Percentiles rank a stretch among this genome's conserved stretches.
Conservation (phyloP, 2,113 vertebrate genomes). For the human (Homo sapiens) region GRCh38 chr4:37625501-37626000, state of each 20-base stretch:
- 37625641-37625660: background rate
- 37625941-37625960: too few relatives aligned
- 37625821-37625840: background rate
- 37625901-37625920: too few relatives aligned
- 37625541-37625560: background rate
- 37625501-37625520: background rate
- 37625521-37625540: background rate
- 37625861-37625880: background rate
- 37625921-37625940: too few relatives aligned
- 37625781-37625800: background rate
- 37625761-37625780: background rate
- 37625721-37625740: background rate
- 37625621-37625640: slow-evolving; percentile 7
- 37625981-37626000: too few relatives aligned
- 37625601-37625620: background rate
- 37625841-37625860: background rate
- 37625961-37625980: too few relatives aligned
- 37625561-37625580: background rate
- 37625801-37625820: background rate
- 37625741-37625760: background rate
- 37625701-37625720: background rate
- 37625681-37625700: background rate
- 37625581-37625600: background rate
- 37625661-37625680: background rate
- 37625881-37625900: background rate